Percentiles rank a stretch among this genome's conserved stretches.
Conservation (phyloP, 1,140 invertebrate genomes). For the Sinonovacula constricta region DNA sequence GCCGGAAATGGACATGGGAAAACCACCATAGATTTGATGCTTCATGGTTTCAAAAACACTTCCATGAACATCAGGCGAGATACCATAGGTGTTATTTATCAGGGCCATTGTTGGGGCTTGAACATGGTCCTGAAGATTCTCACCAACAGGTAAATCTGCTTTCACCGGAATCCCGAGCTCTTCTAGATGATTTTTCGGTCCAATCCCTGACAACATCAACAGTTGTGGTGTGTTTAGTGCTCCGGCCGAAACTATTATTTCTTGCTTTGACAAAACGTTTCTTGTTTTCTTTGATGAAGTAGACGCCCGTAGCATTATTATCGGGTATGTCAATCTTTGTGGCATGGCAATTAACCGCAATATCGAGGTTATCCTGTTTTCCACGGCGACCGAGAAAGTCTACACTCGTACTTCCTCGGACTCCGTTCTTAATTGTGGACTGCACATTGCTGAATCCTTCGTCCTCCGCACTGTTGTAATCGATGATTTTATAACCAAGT, state of each 20-base stretch:
- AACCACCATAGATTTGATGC: neutral
- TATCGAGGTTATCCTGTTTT: conserved; percentile 20
- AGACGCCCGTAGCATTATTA: conserved; percentile 10
- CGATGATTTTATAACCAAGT: no score
- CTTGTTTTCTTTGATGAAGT: no score
- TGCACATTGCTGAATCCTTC: conserved; percentile 14
- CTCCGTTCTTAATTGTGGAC: neutral
- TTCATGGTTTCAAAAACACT: neutral
- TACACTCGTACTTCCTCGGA: neutral
- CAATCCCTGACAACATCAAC: no score
- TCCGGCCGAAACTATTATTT: conserved; percentile 82
- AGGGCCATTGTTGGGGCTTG: neutral
- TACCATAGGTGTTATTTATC: conserved; percentile 8
- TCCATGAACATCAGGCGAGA: neutral
- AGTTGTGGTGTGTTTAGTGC: no score
- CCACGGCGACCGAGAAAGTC: conserved; percentile 63
- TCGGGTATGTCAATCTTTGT: conserved; percentile 11
- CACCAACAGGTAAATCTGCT: no score
- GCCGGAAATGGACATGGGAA: conserved; percentile 6
- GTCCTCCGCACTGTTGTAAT: no score
- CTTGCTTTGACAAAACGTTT: no score
- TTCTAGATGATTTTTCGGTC: conserved; percentile 80
- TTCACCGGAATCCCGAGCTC: conserved; percentile 8
- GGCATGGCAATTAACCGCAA: neutral
- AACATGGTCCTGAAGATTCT: conserved; percentile 28